Conservation (phyloP, 2,113 vertebrate genomes). For the Nymphicus hollandicus region DNA sequence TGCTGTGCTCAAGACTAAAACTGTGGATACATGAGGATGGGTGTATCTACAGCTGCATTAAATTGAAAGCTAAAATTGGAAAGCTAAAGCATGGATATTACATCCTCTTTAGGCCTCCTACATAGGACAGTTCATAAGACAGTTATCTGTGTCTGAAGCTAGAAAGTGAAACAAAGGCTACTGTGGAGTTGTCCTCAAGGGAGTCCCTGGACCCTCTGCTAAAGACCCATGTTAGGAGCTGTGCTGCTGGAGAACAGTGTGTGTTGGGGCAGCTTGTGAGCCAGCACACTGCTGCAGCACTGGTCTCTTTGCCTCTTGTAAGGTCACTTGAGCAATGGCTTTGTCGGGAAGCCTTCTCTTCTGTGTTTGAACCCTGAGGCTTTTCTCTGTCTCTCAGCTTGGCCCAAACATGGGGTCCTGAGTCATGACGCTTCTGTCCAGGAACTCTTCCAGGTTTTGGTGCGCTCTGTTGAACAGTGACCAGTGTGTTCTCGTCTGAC, state of each 20-base stretch:
- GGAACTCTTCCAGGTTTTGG: neutral
- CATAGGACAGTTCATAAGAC: fast-evolving
- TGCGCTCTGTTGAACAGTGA: fast-evolving
- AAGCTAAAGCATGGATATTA: neutral
- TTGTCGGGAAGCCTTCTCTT: neutral
- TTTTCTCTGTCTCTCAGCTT: neutral
- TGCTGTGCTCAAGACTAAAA: neutral
- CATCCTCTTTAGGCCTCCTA: neutral
- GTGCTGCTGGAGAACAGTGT: fast-evolving
- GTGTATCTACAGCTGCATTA: neutral
- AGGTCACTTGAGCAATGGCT: neutral
- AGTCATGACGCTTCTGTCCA: neutral
- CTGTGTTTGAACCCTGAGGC: neutral
- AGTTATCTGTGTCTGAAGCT: neutral
- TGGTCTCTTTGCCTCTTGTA: neutral
- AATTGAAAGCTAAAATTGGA: neutral
- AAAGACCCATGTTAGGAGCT: neutral
- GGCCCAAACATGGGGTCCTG: neutral
- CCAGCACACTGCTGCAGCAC: fast-evolving
- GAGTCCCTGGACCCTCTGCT: neutral
- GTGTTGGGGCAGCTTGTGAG: neutral
- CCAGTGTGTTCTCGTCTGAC: neutral
- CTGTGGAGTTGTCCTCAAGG: neutral
- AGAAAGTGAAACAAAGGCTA: neutral
- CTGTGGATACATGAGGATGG: neutral